These are phyloP conservation scores for Troides aeacus DNA, from an alignment of 2,888 invertebrate genomes.

Conservation along the genomic window DNA sequence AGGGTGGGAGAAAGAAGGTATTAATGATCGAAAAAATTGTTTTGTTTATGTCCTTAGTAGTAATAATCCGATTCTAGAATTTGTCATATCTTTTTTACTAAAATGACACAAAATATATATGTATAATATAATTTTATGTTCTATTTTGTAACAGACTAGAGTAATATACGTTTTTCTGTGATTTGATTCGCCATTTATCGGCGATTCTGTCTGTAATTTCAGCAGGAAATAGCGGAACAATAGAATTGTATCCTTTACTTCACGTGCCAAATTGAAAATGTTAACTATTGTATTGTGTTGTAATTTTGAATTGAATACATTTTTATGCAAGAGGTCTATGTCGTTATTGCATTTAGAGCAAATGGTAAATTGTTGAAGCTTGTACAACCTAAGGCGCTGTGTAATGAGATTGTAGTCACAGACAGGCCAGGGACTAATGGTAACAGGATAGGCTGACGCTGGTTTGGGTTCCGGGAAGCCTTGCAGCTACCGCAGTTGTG, in stretches of 20 bases:
- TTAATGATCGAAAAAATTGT: no score
- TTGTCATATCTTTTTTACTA: no score
- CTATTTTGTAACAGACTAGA: neutral
- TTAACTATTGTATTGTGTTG: slow-evolving; percentile 14
- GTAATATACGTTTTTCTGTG: slow-evolving; percentile 48
- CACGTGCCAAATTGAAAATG: slow-evolving; percentile 30
- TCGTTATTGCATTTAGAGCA: slow-evolving; percentile 24
- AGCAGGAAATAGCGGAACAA: slow-evolving; percentile 53
- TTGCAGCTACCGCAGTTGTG: slow-evolving; percentile 37
- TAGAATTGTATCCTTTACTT: slow-evolving; percentile 61
- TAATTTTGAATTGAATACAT: slow-evolving; percentile 1
- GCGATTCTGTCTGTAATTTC: slow-evolving; percentile 39
- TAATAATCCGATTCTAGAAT: no score
- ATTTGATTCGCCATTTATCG: slow-evolving; percentile 54
- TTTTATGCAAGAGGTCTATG: slow-evolving; percentile 9
- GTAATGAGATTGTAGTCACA: slow-evolving; percentile 51
- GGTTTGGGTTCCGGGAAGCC: slow-evolving; percentile 49
- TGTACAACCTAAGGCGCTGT: slow-evolving; percentile 6
- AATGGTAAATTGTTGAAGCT: slow-evolving; percentile 14
- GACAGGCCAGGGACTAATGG: slow-evolving; percentile 40
- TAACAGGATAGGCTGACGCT: slow-evolving; percentile 50
- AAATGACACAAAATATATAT: no score
- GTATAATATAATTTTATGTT: no score
- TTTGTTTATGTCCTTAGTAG: no score
- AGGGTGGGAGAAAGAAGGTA: no score